phyloP scores from a whole-genome alignment of 2,113 vertebrate species.

The Xyliphius kryptos region DNA sequence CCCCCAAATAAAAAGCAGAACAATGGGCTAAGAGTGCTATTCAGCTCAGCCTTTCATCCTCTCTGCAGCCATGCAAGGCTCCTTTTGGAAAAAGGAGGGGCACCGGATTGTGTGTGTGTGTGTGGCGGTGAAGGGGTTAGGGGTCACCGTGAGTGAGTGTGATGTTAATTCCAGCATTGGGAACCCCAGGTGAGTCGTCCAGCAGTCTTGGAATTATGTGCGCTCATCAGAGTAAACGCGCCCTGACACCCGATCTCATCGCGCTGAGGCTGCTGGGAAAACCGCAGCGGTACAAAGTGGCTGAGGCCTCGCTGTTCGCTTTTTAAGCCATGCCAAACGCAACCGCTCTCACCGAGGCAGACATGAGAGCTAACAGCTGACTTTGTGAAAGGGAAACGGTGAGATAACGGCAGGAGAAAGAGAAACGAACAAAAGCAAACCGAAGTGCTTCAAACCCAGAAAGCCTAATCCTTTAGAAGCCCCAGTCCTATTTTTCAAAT shows the following conservation, averaged over 20 bases:
- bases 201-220: slow-evolving; percentile 71
- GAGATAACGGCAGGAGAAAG: slow-evolving; percentile 56
- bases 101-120: slow-evolving; percentile 22
- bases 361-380: slow-evolving; percentile 65
- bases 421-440: background rate
- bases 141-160: slow-evolving; percentile 32
- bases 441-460: background rate
- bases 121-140: slow-evolving; percentile 19
- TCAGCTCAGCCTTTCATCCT: slow-evolving; percentile 75
- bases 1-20: slow-evolving; percentile 58
- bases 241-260: slow-evolving; percentile 75
- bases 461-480: too few species aligned
- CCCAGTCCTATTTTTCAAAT: too few species aligned
- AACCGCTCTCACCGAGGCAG: slow-evolving; percentile 72
- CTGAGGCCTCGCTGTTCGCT: slow-evolving; percentile 60
- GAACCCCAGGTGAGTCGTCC: slow-evolving; percentile 70
- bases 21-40: slow-evolving; percentile 77
- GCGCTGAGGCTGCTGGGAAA: slow-evolving; percentile 71
- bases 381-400: slow-evolving; percentile 60
- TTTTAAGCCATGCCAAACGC: slow-evolving; percentile 67
- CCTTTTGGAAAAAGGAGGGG: slow-evolving; percentile 22
- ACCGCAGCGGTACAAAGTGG: slow-evolving; percentile 67
- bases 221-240: slow-evolving; percentile 62
- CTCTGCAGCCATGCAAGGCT: slow-evolving; percentile 56
- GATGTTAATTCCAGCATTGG: slow-evolving; percentile 40